Evolutionary conservation across 2,888 invertebrate genomes (phyloP), one percentile per base, ranked within the genome.

Genomic region (Euproctis similis): DNA sequence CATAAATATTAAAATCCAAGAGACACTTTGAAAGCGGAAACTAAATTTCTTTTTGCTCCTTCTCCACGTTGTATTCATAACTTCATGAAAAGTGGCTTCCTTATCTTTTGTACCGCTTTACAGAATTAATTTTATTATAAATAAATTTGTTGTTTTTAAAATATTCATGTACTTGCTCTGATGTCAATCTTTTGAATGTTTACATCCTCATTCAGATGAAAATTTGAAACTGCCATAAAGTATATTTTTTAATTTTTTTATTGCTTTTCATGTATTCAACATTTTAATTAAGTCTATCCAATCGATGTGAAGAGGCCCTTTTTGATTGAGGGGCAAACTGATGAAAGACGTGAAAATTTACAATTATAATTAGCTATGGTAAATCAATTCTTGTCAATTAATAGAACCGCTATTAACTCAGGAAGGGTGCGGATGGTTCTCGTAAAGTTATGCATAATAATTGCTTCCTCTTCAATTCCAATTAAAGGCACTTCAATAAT

Each of bases 391-490:
- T 45, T 50, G 53, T 61, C 61, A 59, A 65, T 70, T 64, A 65
- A 57, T 53, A 47, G 53, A 55, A 58, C 46, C 53, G 59, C 65
- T 66, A 65, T 68, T 65, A 64, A 54, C 53, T 53, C 42, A 38
- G 36, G 34, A 24, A 42, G 47, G 12, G 51, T 46, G 53, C 42
- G 43, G 57, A 67, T 56, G 62, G 63, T 61, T 47, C 65, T 70
- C 47, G 59, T 59, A 58, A 72, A 75, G 70, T 72, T 73, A 72
- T 75, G 76, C 75, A 75, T 73, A 72, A 68, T 72, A 76, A 76
- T 75, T 68, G 65, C 56, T 63, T 53, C 58, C 67, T 64, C 67
- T 67, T 69, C 66, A 65, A 55, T 58, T 65, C 64, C 64, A 73
- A 74, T 74, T 74, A 70, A 59, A 66, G 59, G 53, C 64, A 59